phyloP scores from a whole-genome alignment of 2,888 invertebrate genomes.

The Parochlus steinenii region DNA sequence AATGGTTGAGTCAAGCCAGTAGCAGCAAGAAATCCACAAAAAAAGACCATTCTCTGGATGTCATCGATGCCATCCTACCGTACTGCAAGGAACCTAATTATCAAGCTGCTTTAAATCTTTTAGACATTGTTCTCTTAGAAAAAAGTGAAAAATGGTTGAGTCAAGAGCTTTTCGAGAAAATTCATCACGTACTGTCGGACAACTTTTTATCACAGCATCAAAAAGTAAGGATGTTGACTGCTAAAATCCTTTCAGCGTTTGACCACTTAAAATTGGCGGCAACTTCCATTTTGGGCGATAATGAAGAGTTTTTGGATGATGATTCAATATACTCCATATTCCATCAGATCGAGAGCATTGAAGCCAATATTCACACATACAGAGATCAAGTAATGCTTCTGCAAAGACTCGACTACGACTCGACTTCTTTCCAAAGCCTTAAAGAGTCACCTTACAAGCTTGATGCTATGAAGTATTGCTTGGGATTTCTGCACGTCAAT shows the following conservation, averaged over 20 bases:
- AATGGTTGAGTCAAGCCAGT: slow-evolving; percentile 15
- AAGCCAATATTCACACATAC: slow-evolving; percentile 70
- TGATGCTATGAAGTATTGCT: slow-evolving; percentile 57
- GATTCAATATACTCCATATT: too few species aligned
- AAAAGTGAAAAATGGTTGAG: slow-evolving; percentile 29
- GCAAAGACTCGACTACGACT: slow-evolving; percentile 51
- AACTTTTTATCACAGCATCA: slow-evolving; percentile 54
- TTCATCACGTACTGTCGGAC: slow-evolving; percentile 36
- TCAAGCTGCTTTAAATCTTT: slow-evolving; percentile 33
- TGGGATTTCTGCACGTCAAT: slow-evolving; percentile 71
- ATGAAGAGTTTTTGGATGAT: too few species aligned
- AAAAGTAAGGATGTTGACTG: slow-evolving; percentile 48
- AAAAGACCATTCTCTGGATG: slow-evolving; percentile 23
- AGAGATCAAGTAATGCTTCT: slow-evolving; percentile 58
- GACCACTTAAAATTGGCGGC: slow-evolving; percentile 24
- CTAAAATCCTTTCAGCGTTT: slow-evolving; percentile 41
- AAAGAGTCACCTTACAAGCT: slow-evolving; percentile 40
- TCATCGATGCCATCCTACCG: slow-evolving; percentile 32
- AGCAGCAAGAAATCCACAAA: not conserved
- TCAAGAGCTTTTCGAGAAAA: slow-evolving; percentile 29
- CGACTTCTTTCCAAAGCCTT: slow-evolving; percentile 35
- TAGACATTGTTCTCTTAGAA: slow-evolving; percentile 37
- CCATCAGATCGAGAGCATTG: too few species aligned
- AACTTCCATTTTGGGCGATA: not conserved
- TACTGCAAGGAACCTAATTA: slow-evolving; percentile 32